These are phyloP conservation scores for Salarias fasciatus DNA, from an alignment of 2,797 vertebrate species.

Conservation along the genomic window DNA sequence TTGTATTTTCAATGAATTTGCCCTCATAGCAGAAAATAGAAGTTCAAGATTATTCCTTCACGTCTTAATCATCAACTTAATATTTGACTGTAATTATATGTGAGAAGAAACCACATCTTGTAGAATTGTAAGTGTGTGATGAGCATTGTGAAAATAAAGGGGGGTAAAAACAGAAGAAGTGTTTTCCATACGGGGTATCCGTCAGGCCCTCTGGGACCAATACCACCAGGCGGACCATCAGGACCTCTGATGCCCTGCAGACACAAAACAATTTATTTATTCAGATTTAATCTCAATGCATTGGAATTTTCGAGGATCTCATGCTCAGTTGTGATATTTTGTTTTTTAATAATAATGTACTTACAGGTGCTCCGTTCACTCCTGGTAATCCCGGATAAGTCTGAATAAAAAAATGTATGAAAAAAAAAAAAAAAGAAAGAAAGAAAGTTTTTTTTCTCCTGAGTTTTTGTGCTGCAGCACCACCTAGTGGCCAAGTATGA, in stretches of 20 bases:
- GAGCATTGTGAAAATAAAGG: too few relatives aligned
- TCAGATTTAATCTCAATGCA: too few relatives aligned
- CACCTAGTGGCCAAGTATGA: conserved; percentile 23
- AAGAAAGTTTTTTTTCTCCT: not conserved
- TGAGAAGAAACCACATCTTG: too few relatives aligned
- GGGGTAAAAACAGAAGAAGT: too few relatives aligned
- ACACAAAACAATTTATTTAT: conserved; percentile 4
- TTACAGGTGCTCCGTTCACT: conserved; percentile 83
- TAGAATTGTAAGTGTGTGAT: too few relatives aligned
- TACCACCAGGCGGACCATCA: conserved; percentile 57
- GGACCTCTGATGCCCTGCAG: conserved; percentile 74
- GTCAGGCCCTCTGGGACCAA: conserved; percentile 73
- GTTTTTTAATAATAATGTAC: conserved; percentile 38
- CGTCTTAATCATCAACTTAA: too few relatives aligned
- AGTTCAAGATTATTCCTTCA: too few relatives aligned
- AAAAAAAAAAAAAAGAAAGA: not conserved
- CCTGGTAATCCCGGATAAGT: conserved; percentile 83
- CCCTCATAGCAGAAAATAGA: too few relatives aligned
- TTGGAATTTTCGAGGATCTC: too few relatives aligned
- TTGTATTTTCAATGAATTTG: too few relatives aligned
- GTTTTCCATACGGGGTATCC: conserved; percentile 68
- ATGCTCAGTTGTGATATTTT: not conserved
- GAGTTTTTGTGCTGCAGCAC: not conserved
- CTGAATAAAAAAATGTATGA: conserved; percentile 64
- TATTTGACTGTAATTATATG: too few relatives aligned